Conservation (phyloP, 2,113 vertebrate species). For the Saccopteryx bilineata region DNA sequence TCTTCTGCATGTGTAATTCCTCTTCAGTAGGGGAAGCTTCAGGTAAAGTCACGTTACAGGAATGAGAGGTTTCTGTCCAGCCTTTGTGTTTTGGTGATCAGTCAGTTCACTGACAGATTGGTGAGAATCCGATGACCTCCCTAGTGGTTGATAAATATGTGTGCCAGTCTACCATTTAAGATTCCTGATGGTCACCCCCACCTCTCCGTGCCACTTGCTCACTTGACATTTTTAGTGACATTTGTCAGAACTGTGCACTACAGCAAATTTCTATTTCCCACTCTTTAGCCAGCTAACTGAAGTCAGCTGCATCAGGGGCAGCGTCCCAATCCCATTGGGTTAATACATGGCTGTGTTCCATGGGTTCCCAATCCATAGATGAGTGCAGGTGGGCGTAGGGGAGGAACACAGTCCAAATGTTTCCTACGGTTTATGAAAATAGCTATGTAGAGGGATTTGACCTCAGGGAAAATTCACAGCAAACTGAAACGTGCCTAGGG, state of each 20-base stretch:
- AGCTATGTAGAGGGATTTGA: constrained; percentile 49
- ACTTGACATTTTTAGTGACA: neutral
- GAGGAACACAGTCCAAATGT: neutral
- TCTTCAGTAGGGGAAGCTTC: rapidly evolving
- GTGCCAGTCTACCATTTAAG: neutral
- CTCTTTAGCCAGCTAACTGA: neutral
- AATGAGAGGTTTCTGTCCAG: neutral
- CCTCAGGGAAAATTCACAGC: constrained; percentile 13
- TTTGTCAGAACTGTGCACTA: neutral
- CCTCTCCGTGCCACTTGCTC: neutral
- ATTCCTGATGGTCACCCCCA: neutral
- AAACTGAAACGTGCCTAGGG: constrained; percentile 50
- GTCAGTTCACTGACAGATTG: neutral
- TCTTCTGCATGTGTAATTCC: neutral
- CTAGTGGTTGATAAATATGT: neutral
- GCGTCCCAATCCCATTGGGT: neutral
- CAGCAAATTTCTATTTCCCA: neutral
- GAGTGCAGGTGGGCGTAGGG: too few species aligned
- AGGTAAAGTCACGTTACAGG: neutral
- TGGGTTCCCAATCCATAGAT: neutral
- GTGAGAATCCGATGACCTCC: neutral
- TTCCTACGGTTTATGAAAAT: neutral
- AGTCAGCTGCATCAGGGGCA: neutral
- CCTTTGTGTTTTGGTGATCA: neutral
- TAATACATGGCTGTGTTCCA: neutral